phyloP scores from a whole-genome alignment of 2,797 vertebrate species.

The Leontocebus nigricollis region DNA sequence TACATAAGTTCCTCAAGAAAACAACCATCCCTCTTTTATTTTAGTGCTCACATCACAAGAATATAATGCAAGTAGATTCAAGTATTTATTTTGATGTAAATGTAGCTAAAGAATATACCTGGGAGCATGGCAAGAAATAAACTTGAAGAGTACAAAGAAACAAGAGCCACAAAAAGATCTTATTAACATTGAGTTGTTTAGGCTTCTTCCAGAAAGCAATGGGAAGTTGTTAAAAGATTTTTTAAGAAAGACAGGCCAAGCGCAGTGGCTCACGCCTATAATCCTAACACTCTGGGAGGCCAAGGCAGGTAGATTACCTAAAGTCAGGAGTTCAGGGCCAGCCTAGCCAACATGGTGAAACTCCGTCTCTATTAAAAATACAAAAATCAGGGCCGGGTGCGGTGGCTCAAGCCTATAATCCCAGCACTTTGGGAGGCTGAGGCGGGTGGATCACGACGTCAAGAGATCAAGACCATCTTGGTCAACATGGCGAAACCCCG shows the following conservation, averaged over 20 bases:
- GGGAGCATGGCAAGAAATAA: not conserved
- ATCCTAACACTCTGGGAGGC: not conserved
- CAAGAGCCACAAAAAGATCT: not conserved
- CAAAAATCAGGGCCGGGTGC: not conserved
- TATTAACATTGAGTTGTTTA: not conserved
- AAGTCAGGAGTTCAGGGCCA: not conserved
- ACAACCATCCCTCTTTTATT: not conserved
- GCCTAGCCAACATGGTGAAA: not conserved
- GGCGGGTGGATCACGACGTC: too few relatives aligned
- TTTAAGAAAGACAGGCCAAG: not conserved
- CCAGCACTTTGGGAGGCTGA: not conserved
- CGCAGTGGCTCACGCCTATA: not conserved
- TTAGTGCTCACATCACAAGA: not conserved
- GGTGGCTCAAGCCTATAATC: not conserved
- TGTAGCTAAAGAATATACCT: not conserved
- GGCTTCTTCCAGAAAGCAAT: not conserved
- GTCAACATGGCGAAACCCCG: too few relatives aligned
- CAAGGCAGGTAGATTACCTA: not conserved
- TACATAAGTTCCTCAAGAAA: not conserved
- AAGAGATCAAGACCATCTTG: too few relatives aligned
- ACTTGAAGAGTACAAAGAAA: not conserved
- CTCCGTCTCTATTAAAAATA: not conserved
- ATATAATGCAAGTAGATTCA: not conserved
- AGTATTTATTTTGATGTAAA: not conserved
- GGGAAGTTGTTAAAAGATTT: not conserved